Base-by-base conservation (phyloP, 2,113 vertebrate species). In the Myxocyprinus asiaticus region DNA sequence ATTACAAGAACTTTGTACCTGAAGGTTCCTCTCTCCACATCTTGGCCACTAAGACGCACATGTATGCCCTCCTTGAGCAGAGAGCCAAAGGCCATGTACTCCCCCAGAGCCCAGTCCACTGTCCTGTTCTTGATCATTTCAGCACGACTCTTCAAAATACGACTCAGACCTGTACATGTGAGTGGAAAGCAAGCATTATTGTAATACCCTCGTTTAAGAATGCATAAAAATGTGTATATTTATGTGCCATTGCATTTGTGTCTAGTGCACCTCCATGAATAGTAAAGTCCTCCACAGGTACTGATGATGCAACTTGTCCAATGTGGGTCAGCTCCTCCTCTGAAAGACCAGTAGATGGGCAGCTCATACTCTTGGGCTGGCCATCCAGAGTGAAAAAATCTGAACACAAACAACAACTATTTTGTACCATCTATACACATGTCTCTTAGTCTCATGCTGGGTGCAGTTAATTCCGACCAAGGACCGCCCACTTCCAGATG, bases 341-440 rank as follows among this genome's bases (percentile, higher is more conserved):
- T 0, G 86, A 90, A 82, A 99, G 90, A 0, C 97, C 97, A 0
- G 97, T 99, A 10, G 96, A 97, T 0, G 96, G 95, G 81, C 96
- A 98, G 83, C 90, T 93, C 97, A 99, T 97, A 75, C 96, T 97
- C 78, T 98, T 93, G 0, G 97, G 97, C 79, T 98, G 96, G 0
- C 97, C 97, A 0, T 99, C 97, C 90, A 99, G 91, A 4, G 97
- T 99, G 90, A 99, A 99, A 64, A 99, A 99, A 90, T 96, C 97
- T 99, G 77, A 4, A 5, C 67, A 33, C 7, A 65, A 8, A 3
- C 70, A 56, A 63, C 56, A 55, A 15, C 7, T 22, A 12, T 47
- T n/a, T 9, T 33, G 55, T 47, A 67, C 48, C 9, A 17, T 50
- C 6, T 22, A 61, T 6, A 74, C 9, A 78, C 14, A 33, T 33